phyloP scores from a whole-genome alignment of 2,797 vertebrate genomes.

The Selene dorsalis region DNA sequence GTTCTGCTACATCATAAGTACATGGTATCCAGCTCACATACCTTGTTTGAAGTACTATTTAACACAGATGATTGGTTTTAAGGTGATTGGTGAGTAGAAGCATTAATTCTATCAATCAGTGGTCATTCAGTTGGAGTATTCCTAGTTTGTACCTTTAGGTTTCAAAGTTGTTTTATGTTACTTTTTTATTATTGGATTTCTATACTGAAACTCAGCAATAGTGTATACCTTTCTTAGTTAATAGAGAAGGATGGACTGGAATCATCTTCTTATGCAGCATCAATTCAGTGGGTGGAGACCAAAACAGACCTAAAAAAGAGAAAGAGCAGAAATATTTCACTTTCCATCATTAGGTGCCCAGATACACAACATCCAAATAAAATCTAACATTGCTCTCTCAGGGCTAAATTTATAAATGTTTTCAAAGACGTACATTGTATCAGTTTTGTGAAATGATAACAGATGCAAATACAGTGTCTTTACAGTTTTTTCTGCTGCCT shows the following conservation, averaged over 20 bases:
- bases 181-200: not conserved
- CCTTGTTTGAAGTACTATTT: too few relatives aligned
- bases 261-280: too few relatives aligned
- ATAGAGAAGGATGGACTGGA: not conserved
- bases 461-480: too few relatives aligned
- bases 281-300: not conserved
- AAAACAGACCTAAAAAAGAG: not conserved
- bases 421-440: not conserved
- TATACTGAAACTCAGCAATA: not conserved
- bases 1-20: too few relatives aligned
- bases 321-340: not conserved
- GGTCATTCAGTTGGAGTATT: too few relatives aligned
- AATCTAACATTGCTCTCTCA: too few relatives aligned
- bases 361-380: too few relatives aligned
- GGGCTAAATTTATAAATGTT: too few relatives aligned
- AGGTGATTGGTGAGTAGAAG: too few relatives aligned
- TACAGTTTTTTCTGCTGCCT: not conserved
- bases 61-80: too few relatives aligned
- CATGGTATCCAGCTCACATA: too few relatives aligned
- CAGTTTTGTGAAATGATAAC: not conserved
- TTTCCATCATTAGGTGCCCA: not conserved
- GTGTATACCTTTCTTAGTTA: not conserved
- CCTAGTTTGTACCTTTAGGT: not conserved
- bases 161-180: not conserved
- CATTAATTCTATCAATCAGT: not conserved